These are phyloP conservation scores for Vicugna pacos DNA, from an alignment of 2,113 vertebrate genomes.

Conservation along the genomic window DNA sequence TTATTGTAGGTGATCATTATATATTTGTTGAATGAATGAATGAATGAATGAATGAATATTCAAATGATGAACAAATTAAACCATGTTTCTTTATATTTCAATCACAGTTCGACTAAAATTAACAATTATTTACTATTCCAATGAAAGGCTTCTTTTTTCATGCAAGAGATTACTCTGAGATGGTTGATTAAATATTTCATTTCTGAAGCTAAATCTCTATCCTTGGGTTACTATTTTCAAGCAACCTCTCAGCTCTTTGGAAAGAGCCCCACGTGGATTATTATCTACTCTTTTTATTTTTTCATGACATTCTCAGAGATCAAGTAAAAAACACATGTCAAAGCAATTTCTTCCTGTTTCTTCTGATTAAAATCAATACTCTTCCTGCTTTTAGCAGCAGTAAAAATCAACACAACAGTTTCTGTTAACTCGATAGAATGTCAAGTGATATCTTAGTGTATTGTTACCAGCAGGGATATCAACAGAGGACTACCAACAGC, in stretches of 20 bases:
- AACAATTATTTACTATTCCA: conserved; percentile 32
- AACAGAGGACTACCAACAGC: conserved; percentile 67
- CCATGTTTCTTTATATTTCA: conserved; percentile 10
- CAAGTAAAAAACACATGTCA: conserved; percentile 73
- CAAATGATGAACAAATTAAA: conserved; percentile 35
- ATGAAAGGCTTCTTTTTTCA: conserved; percentile 14
- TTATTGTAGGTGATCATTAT: not conserved
- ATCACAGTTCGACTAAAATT: conserved; percentile 43
- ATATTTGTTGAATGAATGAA: not conserved
- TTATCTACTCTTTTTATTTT: conserved; percentile 76
- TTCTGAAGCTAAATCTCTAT: conserved; percentile 59
- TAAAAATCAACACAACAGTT: conserved; percentile 74
- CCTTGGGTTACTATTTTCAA: conserved; percentile 65
- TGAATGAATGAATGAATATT: not conserved
- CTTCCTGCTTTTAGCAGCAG: conserved; percentile 68
- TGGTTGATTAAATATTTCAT: conserved; percentile 62
- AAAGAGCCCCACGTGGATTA: conserved; percentile 57
- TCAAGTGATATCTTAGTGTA: conserved; percentile 74
- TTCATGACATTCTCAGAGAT: conserved; percentile 74
- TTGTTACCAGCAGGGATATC: conserved; percentile 73
- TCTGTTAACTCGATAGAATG: conserved; percentile 73
- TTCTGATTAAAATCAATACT: conserved; percentile 84
- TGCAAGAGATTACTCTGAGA: conserved; percentile 1
- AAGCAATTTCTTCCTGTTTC: conserved; percentile 74
- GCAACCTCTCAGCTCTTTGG: conserved; percentile 18